Base-by-base conservation (phyloP, 2,888 invertebrate genomes). In the Dolomedes plantarius region DNA sequence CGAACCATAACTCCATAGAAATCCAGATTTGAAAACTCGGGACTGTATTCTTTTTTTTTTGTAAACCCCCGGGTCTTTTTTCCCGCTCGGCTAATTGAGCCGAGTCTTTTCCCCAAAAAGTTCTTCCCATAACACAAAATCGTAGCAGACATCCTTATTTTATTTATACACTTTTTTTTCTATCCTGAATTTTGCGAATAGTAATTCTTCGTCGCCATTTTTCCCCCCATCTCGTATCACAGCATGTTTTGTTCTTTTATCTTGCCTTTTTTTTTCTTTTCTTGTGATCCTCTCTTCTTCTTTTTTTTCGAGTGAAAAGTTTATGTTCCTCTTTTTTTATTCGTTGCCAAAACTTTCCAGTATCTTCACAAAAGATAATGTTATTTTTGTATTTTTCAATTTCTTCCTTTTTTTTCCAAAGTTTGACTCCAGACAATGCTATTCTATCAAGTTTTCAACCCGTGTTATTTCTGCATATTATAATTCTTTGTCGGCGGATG, bases 291-390 rank as follows among this genome's bases (percentile, higher is more conserved):
- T 65, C 64, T 50, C 16, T 46, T 2, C 13, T 46, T 56, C 56
- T 56, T 56, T 56, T 67, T 36, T 32, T 23, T 67, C 6, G 32
- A 32, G 32, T 31, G 67, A 36, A 67, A 23, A 67, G 67, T 36
- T 67, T 67, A 67, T 36, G 36, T 67, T 36, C 39, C 62, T 11
- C 32, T 56, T 50, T 81, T 74, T 81, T 68, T 74, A 68, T 74
- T 73, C 50, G 50, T 56, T 36, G 29, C 56, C 19, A 62, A 81
- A 81, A 67, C 74, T 81, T 81, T 72, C 67, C 19, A 50, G 77
- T 85, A 73, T 73, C 77, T 77, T 85, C 77, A 56, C 65, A 74
- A 83, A 78, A 85, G 77, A 85, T 77, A 85, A 73, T 73, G 68
- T 68, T 83, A 65, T 85, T 81, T 77, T 50, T 50, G 56, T 41